Evolutionary conservation across 1,140 invertebrate genomes (phyloP).

Genomic region (Micrasema longulum): DNA sequence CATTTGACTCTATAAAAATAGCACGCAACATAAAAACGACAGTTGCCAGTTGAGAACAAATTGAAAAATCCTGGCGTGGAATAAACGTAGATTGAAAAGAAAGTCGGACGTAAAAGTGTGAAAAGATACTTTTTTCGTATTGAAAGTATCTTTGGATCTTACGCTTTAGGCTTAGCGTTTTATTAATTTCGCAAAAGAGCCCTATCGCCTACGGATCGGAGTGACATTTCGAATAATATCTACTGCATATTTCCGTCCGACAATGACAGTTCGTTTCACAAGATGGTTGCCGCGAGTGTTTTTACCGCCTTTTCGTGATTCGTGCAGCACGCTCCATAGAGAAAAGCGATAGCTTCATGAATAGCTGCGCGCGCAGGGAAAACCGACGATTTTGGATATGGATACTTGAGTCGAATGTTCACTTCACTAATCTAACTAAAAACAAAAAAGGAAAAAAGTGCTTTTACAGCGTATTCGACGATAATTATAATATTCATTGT

Average conservation of each 20-base stretch:
- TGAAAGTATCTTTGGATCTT: not conserved
- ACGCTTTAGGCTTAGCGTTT: constrained; percentile 6
- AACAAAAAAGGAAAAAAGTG: too few relatives aligned
- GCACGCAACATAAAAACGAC: too few relatives aligned
- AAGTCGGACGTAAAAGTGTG: too few relatives aligned
- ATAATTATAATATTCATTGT: too few relatives aligned
- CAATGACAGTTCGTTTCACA: constrained; percentile 25
- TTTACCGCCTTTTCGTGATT: constrained; percentile 16
- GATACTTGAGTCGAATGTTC: too few relatives aligned
- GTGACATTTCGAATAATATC: constrained; percentile 16
- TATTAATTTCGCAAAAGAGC: constrained; percentile 3
- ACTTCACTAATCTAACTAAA: too few relatives aligned
- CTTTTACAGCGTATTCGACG: too few relatives aligned
- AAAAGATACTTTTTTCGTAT: not conserved
- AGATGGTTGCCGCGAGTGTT: constrained; percentile 29
- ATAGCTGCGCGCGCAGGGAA: constrained; percentile 15
- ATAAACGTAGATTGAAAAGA: too few relatives aligned
- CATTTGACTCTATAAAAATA: too few relatives aligned
- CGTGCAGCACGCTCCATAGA: constrained; percentile 15
- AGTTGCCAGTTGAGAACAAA: too few relatives aligned
- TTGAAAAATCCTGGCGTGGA: too few relatives aligned
- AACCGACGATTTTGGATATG: too few relatives aligned
- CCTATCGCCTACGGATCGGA: constrained; percentile 20
- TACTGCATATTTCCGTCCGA: constrained; percentile 12
- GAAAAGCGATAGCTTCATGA: constrained; percentile 17